Evolutionary conservation across 1,140 invertebrate species (phyloP).

Genomic region (Diorhabda sublineata): DNA sequence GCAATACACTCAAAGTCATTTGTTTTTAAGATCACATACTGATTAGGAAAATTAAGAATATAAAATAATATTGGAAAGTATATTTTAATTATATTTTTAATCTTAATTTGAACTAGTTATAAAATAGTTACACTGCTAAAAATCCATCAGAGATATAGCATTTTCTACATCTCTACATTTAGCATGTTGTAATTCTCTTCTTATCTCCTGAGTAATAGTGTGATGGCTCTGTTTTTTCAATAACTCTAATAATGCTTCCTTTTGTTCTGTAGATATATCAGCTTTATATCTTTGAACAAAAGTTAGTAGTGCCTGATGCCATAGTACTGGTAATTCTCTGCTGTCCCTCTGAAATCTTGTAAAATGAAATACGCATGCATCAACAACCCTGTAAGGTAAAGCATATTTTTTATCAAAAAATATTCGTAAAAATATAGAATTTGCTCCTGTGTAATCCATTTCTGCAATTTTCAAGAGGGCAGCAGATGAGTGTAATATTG

Average conservation of each 20-base stretch:
- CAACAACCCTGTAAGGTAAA: constrained; percentile 90
- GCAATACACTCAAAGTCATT: no score
- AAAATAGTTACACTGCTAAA: constrained; percentile 24
- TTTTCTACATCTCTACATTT: constrained; percentile 74
- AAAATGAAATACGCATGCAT: constrained; percentile 95
- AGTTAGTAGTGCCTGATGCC: constrained; percentile 93
- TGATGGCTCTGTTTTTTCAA: constrained; percentile 74
- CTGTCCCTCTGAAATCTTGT: constrained; percentile 82
- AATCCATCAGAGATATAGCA: constrained; percentile 37
- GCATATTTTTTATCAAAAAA: constrained; percentile 99
- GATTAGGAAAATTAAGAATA: no score
- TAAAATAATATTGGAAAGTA: no score
- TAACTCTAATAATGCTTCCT: constrained; percentile 77
- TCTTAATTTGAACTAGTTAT: no score
- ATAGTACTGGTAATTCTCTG: constrained; percentile 86
- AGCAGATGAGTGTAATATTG: constrained; percentile 93
- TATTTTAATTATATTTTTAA: no score
- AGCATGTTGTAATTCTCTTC: constrained; percentile 78
- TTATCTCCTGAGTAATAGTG: constrained; percentile 78
- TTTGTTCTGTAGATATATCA: constrained; percentile 90
- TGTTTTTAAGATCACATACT: no score
- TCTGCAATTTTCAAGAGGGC: constrained; percentile 94
- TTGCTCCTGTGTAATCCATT: constrained; percentile 97
- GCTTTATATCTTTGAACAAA: constrained; percentile 95
- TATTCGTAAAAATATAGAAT: constrained; percentile 91